Conservation (phyloP, 2,797 vertebrate species). For the Coreius guichenoti region DNA sequence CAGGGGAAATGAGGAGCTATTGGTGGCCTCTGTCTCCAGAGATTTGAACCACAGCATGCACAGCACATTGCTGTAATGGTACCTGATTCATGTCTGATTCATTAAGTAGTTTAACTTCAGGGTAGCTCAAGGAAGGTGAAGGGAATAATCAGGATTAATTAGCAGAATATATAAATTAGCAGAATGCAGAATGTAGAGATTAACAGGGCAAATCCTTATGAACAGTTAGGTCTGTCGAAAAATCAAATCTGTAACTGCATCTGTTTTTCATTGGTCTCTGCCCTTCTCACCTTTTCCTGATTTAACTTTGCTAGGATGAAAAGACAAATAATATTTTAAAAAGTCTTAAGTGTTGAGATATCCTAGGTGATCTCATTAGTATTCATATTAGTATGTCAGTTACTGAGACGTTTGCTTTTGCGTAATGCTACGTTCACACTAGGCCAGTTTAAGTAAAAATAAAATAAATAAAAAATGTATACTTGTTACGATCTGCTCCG, state of each 20-base stretch:
- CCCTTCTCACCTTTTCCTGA: conserved; percentile 22
- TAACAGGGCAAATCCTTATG: conserved; percentile 71
- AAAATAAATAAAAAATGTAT: too few relatives aligned
- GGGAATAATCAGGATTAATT: conserved; percentile 83
- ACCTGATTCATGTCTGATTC: conserved; percentile 76
- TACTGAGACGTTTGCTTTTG: background rate
- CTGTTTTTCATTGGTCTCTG: conserved; percentile 48
- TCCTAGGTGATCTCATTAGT: background rate
- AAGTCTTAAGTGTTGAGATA: background rate
- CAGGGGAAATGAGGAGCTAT: conserved; percentile 47
- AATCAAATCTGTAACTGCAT: conserved; percentile 61
- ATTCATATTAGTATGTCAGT: background rate
- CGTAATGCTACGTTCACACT: background rate
- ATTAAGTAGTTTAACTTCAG: conserved; percentile 81
- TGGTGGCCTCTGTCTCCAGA: conserved; percentile 39
- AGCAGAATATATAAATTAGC: conserved; percentile 75
- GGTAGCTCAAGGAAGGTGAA: conserved; percentile 74
- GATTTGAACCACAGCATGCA: conserved; percentile 41
- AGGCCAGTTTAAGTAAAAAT: background rate
- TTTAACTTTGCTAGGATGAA: background rate
- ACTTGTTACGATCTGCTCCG: too few relatives aligned
- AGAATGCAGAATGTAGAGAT: conserved; percentile 68
- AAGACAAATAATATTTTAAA: background rate
- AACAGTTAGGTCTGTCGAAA: conserved; percentile 41
- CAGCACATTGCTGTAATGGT: conserved; percentile 68